Evolutionary conservation across 35 echinoderm and acorn worm genomes (phyloP), one percentile per base, ranked within the genome.

Genomic region (Nesometra sesokonis): DNA sequence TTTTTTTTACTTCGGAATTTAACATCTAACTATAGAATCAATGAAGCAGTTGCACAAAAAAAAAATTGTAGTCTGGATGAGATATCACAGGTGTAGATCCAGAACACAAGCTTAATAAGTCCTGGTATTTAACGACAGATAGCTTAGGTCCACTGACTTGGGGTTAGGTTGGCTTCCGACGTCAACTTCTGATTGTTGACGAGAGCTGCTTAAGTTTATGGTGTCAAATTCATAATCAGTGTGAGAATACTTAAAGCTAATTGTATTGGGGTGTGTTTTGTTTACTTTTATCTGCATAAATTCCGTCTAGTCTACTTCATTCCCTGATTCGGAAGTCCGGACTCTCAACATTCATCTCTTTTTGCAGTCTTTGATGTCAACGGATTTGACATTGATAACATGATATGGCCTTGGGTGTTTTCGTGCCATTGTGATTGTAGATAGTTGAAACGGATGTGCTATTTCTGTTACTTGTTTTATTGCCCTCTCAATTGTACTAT

Each of bases 401-500:
- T 31, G 7, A 31, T 81, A 91, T 9, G 84, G 77, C 0, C 33
- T 9, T 21, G 84, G 84, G 32, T 34, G 0, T n/a, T 83, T 34
- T 80, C 57, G 81, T 78, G 89, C 82, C 89, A 90, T 90, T n/a
- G n/a, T 80, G 2, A 90, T 57, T 43, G 67, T 80, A 33, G 77
- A 27, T 1, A 90, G 77, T 34, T 90, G 89, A 21, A 34, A 57
- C 0, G 83, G 89, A 15, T 85, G 38, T 17, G 33, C 80, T 33
- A 4, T 46, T 17, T 86, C 89, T 19, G n/a, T 5, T 0, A 91
- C 78, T 36, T 37, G 77, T 5, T 67, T 33, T 27, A 91, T 52
- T 35, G 27, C 37, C 40, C 78, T 84, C 36, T 95, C 90, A 34
- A 95, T 84, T 15, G 84, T 82, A 87, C 90, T 92, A 52, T 95